Conservation (phyloP, 2,113 vertebrate species). For the Casuarius casuarius region DNA sequence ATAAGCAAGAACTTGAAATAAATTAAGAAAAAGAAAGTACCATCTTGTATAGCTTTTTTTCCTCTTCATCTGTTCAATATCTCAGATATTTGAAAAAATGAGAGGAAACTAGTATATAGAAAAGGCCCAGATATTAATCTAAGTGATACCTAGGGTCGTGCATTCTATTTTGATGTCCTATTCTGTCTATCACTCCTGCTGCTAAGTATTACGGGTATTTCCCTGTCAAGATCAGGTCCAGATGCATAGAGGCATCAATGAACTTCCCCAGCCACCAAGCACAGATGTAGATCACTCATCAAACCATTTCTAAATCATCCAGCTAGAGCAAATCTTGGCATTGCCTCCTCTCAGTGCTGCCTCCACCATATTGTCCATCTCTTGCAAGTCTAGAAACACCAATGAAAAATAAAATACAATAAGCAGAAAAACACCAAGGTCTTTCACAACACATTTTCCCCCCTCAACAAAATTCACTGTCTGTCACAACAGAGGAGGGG, state of each 20-base stretch:
- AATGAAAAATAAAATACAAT: background rate
- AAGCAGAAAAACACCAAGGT: background rate
- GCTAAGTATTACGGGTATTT: background rate
- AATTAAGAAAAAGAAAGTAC: background rate
- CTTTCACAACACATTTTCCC: background rate
- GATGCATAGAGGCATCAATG: fast-evolving
- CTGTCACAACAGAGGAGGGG: background rate
- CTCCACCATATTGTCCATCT: background rate
- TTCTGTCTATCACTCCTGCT: background rate
- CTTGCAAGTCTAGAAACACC: background rate
- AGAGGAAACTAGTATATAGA: background rate
- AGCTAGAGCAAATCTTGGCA: background rate
- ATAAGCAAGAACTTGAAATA: background rate
- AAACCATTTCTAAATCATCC: background rate
- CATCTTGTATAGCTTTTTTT: background rate
- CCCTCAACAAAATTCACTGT: background rate
- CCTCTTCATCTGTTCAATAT: background rate
- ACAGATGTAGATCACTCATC: background rate
- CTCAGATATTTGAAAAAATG: background rate
- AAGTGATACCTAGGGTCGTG: fast-evolving
- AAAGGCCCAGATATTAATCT: background rate
- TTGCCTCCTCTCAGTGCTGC: background rate
- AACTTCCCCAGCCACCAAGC: background rate
- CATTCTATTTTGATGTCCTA: background rate
- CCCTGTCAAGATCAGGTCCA: background rate